Conservation (phyloP, 2,888 invertebrate genomes). For the Baccha elongata region DNA sequence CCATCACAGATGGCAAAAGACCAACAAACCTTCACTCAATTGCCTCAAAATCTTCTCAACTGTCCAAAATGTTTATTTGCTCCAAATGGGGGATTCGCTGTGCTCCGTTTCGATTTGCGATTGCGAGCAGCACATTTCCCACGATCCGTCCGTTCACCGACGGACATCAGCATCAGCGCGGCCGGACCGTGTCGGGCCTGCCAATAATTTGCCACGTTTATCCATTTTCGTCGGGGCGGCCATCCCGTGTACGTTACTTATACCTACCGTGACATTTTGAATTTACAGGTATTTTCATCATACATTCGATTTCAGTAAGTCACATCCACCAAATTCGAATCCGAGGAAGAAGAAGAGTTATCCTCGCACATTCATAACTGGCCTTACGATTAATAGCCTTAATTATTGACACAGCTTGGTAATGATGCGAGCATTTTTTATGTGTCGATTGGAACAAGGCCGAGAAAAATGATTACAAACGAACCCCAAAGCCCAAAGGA, state of each 20-base stretch:
- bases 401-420: conserved; percentile 74
- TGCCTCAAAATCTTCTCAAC: conserved; percentile 58
- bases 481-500: conserved; percentile 41
- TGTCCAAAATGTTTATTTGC: conserved; percentile 69
- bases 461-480: conserved; percentile 72
- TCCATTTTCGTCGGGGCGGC: conserved; percentile 55
- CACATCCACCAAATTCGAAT: background rate
- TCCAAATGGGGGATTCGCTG: conserved; percentile 54
- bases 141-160: conserved; percentile 56
- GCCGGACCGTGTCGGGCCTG: conserved; percentile 23
- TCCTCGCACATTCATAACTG: conserved; percentile 54
- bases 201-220: conserved; percentile 71
- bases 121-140: conserved; percentile 55
- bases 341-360: background rate
- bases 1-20: conserved; percentile 71
- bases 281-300: background rate
- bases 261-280: conserved; percentile 19
- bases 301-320: background rate
- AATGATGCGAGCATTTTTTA: conserved; percentile 73
- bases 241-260: conserved; percentile 23
- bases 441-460: conserved; percentile 72
- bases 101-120: conserved; percentile 9
- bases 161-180: background rate
- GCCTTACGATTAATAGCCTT: conserved; percentile 70
- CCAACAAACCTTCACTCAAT: conserved; percentile 57